Conservation (phyloP, 2,888 invertebrate genomes). For the Acleris laterana region DNA sequence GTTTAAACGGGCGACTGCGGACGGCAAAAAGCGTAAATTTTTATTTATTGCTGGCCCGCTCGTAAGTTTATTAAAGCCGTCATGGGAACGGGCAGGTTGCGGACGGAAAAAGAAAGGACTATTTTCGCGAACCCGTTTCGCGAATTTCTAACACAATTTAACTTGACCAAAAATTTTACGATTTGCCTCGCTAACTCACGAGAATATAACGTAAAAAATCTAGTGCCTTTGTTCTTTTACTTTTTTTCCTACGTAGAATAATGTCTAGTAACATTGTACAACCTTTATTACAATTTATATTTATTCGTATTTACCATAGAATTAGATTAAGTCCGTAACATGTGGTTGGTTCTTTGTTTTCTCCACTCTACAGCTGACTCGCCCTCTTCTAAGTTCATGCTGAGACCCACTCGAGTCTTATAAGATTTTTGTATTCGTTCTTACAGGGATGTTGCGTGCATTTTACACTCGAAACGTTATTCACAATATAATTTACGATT, state of each 20-base stretch:
- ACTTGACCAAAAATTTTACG: no score
- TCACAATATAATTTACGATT: background rate
- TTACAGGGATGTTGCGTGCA: background rate
- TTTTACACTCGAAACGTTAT: background rate
- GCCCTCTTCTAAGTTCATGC: background rate
- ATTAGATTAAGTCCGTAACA: background rate
- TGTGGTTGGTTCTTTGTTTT: background rate
- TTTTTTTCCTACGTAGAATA: background rate
- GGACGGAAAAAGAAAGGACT: constrained; percentile 9
- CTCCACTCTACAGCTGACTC: background rate
- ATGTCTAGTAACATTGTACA: background rate
- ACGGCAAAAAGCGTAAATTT: constrained; percentile 3
- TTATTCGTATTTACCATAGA: background rate
- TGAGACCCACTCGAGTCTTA: background rate
- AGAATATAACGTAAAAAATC: no score
- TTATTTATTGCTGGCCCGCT: background rate
- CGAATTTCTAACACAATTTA: background rate
- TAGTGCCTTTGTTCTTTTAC: no score
- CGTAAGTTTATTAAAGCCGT: constrained; percentile 24
- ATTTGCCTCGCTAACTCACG: no score
- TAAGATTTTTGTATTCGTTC: background rate
- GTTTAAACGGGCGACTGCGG: constrained; percentile 2
- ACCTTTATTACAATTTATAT: background rate
- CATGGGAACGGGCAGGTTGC: constrained; percentile 27
- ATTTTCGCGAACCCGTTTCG: constrained; percentile 1